Percentiles rank a stretch among this genome's conserved stretches.
Conservation (phyloP, 1,140 invertebrate species). For the Aphidius gifuensis region DNA sequence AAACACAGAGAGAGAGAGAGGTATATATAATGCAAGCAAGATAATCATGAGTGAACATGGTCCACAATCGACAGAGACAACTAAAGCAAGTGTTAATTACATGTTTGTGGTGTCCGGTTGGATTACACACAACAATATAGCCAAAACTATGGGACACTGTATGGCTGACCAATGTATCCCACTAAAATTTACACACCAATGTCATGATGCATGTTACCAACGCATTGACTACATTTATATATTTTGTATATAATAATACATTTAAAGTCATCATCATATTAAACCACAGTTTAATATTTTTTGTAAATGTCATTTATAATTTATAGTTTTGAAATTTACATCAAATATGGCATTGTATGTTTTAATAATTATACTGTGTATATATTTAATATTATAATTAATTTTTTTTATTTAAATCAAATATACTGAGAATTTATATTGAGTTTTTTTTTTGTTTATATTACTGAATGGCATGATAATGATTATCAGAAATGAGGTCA, state of each 20-base stretch:
- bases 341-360: too few relatives aligned
- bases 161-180: constrained; percentile 24
- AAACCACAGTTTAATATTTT: too few relatives aligned
- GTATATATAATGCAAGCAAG: not conserved
- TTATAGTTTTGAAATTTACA: too few relatives aligned
- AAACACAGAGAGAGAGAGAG: not conserved
- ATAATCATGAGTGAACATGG: constrained; percentile 8
- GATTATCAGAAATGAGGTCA: too few relatives aligned
- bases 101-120: constrained; percentile 55
- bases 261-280: not conserved
- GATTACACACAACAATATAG: constrained; percentile 51
- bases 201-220: not conserved
- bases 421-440: not conserved
- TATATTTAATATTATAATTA: too few relatives aligned
- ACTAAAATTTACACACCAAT: not conserved
- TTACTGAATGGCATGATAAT: too few relatives aligned
- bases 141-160: constrained; percentile 51
- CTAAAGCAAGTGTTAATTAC: constrained; percentile 55
- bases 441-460: too few relatives aligned
- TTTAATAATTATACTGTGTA: too few relatives aligned
- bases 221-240: constrained; percentile 1
- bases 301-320: too few relatives aligned
- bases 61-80: constrained; percentile 29
- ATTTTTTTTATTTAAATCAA: not conserved
- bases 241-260: not conserved